Evolutionary conservation across 2,113 vertebrate species (phyloP).

Genomic region (Accipiter cooperii): DNA sequence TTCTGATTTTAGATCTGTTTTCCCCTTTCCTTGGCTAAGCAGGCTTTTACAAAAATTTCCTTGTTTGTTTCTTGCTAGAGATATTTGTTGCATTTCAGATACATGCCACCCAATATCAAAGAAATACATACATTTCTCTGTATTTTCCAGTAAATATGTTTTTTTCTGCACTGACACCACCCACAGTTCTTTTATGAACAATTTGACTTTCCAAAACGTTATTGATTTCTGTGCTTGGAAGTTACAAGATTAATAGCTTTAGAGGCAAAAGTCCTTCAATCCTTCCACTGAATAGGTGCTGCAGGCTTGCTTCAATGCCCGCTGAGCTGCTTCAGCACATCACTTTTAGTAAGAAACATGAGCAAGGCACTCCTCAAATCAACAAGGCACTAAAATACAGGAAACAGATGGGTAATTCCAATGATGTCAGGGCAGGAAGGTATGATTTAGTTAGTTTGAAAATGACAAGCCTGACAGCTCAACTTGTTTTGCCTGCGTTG

Average conservation of each 20-base stretch:
- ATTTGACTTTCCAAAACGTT: slow-evolving; percentile 29
- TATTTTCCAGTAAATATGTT: neutral
- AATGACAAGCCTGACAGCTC: neutral
- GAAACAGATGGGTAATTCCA: slow-evolving; percentile 36
- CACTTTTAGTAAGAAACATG: neutral
- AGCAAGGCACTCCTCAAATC: slow-evolving; percentile 2
- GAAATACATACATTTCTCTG: neutral
- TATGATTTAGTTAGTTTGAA: slow-evolving; percentile 6
- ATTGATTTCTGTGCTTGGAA: slow-evolving; percentile 32
- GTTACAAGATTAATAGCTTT: slow-evolving; percentile 9
- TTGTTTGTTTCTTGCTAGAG: neutral
- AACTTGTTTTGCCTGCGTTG: neutral
- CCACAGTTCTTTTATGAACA: slow-evolving; percentile 2
- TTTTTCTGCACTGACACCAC: neutral
- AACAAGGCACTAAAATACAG: slow-evolving; percentile 44
- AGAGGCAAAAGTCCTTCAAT: slow-evolving; percentile 24
- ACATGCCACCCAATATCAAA: neutral
- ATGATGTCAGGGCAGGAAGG: slow-evolving; percentile 16
- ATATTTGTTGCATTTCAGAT: neutral
- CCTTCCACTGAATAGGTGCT: neutral
- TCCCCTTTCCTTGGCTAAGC: neutral
- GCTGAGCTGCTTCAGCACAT: neutral
- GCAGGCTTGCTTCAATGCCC: neutral
- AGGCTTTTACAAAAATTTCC: neutral
- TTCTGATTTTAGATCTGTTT: neutral